A percentile compares a stretch with the other conserved stretches of the same genome.
phyloP scores from a whole-genome alignment of 2,113 vertebrate genomes.

The Sylvia atricapilla region DNA sequence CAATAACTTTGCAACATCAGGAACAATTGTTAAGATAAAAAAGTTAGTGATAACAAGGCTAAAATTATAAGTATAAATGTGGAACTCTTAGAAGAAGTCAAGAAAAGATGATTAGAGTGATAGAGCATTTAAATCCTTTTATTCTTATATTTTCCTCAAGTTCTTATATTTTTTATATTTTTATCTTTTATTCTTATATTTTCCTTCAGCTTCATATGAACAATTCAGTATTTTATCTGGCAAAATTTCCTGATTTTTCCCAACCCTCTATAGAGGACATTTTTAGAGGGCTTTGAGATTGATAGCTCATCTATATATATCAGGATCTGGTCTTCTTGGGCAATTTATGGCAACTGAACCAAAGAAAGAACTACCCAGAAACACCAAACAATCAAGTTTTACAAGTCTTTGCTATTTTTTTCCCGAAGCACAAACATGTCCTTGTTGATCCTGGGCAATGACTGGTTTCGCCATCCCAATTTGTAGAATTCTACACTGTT shows the following conservation, averaged over 20 bases:
- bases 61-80: background rate
- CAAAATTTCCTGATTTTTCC: background rate
- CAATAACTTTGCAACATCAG: background rate
- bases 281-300: background rate
- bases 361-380: background rate
- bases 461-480: background rate
- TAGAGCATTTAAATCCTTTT: background rate
- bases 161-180: no score
- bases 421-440: background rate
- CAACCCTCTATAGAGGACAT: background rate
- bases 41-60: background rate
- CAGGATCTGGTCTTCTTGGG: background rate
- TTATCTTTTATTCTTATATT: background rate
- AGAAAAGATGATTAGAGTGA: background rate
- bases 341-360: background rate
- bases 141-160: background rate
- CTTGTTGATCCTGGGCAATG: background rate
- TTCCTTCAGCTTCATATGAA: background rate
- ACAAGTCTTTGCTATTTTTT: background rate
- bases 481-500: background rate
- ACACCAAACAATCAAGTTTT: background rate
- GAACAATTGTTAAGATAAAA: background rate
- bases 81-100: background rate
- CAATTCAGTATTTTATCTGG: background rate
- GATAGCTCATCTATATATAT: background rate